phyloP scores from a whole-genome alignment of 2,113 vertebrate species.

The Prochilodus magdalenae region DNA sequence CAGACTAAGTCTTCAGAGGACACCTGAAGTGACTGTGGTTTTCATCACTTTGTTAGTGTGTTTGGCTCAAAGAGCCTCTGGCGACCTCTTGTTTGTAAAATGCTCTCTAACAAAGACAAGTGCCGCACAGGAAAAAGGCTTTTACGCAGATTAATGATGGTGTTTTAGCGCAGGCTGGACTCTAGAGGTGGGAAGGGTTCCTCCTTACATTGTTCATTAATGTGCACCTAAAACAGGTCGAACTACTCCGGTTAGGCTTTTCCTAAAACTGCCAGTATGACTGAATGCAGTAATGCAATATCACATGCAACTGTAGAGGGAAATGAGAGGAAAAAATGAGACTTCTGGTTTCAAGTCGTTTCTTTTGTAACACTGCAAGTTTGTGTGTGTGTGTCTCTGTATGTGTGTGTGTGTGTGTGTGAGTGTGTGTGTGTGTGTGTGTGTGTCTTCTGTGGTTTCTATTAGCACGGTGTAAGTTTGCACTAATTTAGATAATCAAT shows the following conservation, averaged over 20 bases:
- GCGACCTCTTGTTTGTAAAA: constrained; percentile 78
- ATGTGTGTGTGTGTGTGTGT: constrained; percentile 48
- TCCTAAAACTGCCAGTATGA: constrained; percentile 17
- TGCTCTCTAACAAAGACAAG: constrained; percentile 76
- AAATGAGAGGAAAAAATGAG: neutral
- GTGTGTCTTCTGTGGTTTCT: constrained; percentile 39
- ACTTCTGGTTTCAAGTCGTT: neutral
- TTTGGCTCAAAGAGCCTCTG: constrained; percentile 82
- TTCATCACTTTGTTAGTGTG: constrained; percentile 81
- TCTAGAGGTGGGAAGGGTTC: constrained; percentile 40
- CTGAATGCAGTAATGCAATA: neutral
- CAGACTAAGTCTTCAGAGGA: constrained; percentile 72
- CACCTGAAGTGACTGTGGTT: constrained; percentile 80
- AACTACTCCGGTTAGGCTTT: constrained; percentile 11
- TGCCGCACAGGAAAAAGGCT: constrained; percentile 70
- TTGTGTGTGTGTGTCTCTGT: constrained; percentile 27
- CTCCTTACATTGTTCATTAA: constrained; percentile 37
- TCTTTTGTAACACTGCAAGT: constrained; percentile 22
- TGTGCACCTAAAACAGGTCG: constrained; percentile 46
- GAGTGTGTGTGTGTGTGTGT: constrained; percentile 45
- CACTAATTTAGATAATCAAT: constrained; percentile 54
- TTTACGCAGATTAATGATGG: constrained; percentile 78
- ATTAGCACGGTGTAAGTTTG: constrained; percentile 49
- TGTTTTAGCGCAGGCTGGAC: constrained; percentile 60
- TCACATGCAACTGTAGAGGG: neutral